Evolutionary conservation across 2,888 invertebrate genomes (phyloP).

Genomic region (Protula sp.): DNA sequence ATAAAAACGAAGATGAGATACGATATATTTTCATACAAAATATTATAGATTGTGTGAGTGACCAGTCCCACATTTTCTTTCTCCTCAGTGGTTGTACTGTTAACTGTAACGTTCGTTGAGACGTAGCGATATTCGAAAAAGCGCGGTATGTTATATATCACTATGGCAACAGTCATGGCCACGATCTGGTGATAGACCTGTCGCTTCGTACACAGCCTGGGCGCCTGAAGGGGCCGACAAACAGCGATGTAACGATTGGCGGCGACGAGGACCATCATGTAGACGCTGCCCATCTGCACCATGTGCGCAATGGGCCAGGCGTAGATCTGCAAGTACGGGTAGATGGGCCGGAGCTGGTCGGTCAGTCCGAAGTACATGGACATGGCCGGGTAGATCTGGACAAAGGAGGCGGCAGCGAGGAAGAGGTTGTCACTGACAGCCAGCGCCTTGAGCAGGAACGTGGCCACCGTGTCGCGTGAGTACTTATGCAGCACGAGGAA

Average conservation of each 20-base stretch:
- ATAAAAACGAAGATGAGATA: conserved; percentile 25
- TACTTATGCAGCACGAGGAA: conserved; percentile 25
- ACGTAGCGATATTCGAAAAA: conserved; percentile 25
- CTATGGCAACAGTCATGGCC: conserved; percentile 11
- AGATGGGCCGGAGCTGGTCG: conserved; percentile 19
- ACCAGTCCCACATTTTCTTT: conserved; percentile 19
- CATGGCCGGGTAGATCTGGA: conserved; percentile 27
- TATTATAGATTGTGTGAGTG: conserved; percentile 20
- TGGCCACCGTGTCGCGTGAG: conserved; percentile 21
- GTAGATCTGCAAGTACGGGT: conserved; percentile 19
- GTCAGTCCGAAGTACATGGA: conserved; percentile 15
- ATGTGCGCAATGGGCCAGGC: conserved; percentile 25
- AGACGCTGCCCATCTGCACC: conserved; percentile 24
- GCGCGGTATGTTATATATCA: conserved; percentile 25
- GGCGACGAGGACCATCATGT: conserved; percentile 29
- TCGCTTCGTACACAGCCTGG: conserved; percentile 20
- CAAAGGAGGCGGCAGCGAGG: conserved; percentile 18
- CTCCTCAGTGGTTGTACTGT: neutral
- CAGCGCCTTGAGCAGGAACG: conserved; percentile 23
- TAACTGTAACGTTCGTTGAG: neutral
- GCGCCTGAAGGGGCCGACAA: conserved; percentile 25
- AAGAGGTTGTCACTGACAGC: conserved; percentile 26
- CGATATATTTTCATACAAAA: conserved; percentile 26
- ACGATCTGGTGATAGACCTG: conserved; percentile 21
- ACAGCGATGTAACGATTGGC: conserved; percentile 27